A percentile compares a stretch with the other conserved stretches of the same genome.
phyloP scores from a whole-genome alignment of 2,113 vertebrate species.

The Xenopus laevis region DNA sequence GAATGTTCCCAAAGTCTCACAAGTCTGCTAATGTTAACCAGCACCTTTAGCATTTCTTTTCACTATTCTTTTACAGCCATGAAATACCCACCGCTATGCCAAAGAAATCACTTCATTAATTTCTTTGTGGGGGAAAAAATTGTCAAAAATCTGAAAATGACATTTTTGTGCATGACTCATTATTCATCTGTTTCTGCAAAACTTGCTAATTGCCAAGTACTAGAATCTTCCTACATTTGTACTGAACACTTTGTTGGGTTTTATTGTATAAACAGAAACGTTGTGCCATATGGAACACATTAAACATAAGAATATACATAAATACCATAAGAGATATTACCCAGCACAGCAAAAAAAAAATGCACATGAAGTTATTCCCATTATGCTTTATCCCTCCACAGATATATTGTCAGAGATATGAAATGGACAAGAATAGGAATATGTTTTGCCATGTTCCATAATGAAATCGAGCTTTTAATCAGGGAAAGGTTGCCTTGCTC shows the following conservation, averaged over 20 bases:
- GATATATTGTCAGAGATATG: no score
- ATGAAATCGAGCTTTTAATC: no score
- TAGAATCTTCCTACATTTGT: neutral
- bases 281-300: neutral
- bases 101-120: neutral
- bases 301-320: conserved; percentile 1
- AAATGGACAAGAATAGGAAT: no score
- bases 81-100: neutral
- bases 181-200: neutral
- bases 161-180: neutral
- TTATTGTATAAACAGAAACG: neutral
- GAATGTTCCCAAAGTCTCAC: neutral
- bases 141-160: neutral
- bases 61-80: neutral
- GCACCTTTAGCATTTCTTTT: neutral
- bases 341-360: no score
- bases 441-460: no score
- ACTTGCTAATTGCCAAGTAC: neutral
- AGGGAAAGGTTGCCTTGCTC: no score
- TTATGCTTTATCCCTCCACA: no score
- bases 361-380: no score
- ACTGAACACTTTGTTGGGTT: neutral
- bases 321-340: conserved; percentile 16
- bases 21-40: no score
- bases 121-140: neutral